phyloP scores from a whole-genome alignment of 2,888 invertebrate species.

The Cyrtodaria siliqua region DNA sequence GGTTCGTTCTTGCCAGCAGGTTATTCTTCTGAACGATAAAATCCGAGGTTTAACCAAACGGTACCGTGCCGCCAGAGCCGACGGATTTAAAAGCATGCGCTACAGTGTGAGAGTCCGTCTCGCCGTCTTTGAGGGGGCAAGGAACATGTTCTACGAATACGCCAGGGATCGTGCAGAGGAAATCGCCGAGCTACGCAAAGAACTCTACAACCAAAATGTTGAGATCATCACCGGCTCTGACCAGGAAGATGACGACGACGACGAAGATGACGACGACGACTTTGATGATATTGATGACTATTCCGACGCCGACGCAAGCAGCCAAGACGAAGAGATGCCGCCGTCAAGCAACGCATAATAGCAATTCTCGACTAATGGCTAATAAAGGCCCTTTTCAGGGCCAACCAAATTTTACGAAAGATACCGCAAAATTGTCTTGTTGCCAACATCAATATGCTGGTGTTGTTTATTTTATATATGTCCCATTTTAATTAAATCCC shows the following conservation, averaged over 20 bases:
- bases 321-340: too few species aligned
- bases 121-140: slow-evolving; percentile 52
- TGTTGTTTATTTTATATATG: background rate
- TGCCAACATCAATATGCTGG: background rate
- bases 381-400: slow-evolving; percentile 59
- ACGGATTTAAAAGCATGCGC: slow-evolving; percentile 50
- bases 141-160: slow-evolving; percentile 63
- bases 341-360: too few species aligned
- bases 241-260: slow-evolving; percentile 18
- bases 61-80: slow-evolving; percentile 46
- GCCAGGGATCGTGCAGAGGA: slow-evolving; percentile 57
- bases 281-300: slow-evolving; percentile 4
- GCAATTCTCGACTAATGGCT: too few species aligned
- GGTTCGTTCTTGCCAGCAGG: slow-evolving; percentile 46
- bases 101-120: slow-evolving; percentile 53
- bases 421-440: slow-evolving; percentile 15
- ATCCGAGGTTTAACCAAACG: slow-evolving; percentile 52
- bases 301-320: too few species aligned
- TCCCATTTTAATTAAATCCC: background rate
- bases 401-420: slow-evolving; percentile 32
- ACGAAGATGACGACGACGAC: slow-evolving; percentile 10
- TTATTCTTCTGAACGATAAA: slow-evolving; percentile 56
- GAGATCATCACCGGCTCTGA: slow-evolving; percentile 42
- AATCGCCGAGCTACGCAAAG: slow-evolving; percentile 52
- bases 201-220: slow-evolving; percentile 54